These are phyloP conservation scores for Sarcophaga bullata DNA, from an alignment of 1,140 invertebrate species.

Conservation along the genomic window DNA sequence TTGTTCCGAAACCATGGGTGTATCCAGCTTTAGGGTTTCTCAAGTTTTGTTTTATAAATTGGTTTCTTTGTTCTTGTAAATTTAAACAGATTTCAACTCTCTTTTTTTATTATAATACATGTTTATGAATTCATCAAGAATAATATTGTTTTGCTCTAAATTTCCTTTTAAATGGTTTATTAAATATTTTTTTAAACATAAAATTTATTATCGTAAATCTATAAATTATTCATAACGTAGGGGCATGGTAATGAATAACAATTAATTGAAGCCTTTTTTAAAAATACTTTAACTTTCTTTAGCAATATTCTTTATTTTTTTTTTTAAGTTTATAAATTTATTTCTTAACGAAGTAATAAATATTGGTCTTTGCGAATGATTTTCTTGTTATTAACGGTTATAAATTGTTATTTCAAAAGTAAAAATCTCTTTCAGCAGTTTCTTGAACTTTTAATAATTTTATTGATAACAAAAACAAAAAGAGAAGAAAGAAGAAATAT, in stretches of 20 bases:
- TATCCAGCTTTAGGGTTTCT: too few relatives aligned
- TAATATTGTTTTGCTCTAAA: too few relatives aligned
- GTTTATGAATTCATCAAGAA: too few relatives aligned
- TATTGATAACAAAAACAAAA: too few relatives aligned
- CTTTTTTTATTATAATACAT: too few relatives aligned
- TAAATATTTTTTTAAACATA: slow-evolving; percentile 6
- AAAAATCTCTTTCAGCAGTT: background rate
- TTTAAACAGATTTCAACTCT: too few relatives aligned
- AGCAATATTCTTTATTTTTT: background rate
- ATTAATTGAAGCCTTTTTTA: background rate
- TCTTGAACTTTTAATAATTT: slow-evolving; percentile 16
- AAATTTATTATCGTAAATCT: background rate
- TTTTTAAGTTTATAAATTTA: background rate
- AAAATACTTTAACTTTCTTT: background rate
- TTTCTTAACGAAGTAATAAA: background rate
- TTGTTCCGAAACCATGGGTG: too few relatives aligned
- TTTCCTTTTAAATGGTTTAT: background rate
- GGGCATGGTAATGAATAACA: background rate
- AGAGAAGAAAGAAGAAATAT: background rate
- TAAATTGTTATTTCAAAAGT: background rate
- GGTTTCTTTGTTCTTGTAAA: too few relatives aligned
- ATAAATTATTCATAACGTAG: background rate
- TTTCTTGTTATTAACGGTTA: too few relatives aligned
- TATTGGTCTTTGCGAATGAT: background rate
- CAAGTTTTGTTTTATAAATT: too few relatives aligned